Evolutionary conservation across 2,888 invertebrate genomes (phyloP).

Genomic region (Patella ulyssiponensis): DNA sequence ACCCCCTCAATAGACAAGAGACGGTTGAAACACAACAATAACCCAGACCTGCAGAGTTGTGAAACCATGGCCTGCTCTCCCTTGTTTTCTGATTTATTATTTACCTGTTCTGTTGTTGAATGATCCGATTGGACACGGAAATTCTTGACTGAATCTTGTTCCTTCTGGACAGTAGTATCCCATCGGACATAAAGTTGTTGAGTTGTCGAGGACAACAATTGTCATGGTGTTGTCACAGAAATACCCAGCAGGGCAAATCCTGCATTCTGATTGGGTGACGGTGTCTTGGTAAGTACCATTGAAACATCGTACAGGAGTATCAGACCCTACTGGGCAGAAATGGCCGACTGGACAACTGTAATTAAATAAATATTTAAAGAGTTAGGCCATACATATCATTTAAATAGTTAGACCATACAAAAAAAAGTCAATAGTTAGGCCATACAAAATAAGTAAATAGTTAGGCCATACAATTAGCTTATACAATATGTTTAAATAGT

Average conservation of each 20-base stretch:
- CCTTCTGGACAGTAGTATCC: constrained; percentile 62
- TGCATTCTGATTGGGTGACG: constrained; percentile 57
- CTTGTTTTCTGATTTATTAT: not conserved
- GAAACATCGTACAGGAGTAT: constrained; percentile 55
- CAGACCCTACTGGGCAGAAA: constrained; percentile 62
- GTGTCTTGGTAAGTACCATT: constrained; percentile 68
- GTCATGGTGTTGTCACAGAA: constrained; percentile 69
- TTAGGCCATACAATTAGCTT: no score
- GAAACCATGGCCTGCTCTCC: no score
- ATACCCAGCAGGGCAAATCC: constrained; percentile 64
- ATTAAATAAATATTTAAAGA: constrained; percentile 11
- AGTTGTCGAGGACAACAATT: constrained; percentile 64
- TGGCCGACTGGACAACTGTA: constrained; percentile 67
- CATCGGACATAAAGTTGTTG: constrained; percentile 59
- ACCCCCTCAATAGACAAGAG: no score
- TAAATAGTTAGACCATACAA: no score
- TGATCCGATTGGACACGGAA: constrained; percentile 67
- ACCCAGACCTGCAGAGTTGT: no score
- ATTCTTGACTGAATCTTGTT: constrained; percentile 61
- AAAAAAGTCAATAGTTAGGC: no score
- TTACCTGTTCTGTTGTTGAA: constrained; percentile 66
- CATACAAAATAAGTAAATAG: no score
- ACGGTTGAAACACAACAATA: no score
- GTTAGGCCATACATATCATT: not conserved
- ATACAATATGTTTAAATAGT: no score